Evolutionary conservation across 2,797 vertebrate genomes (phyloP).

Genomic region (Pangasius krempfi): DNA sequence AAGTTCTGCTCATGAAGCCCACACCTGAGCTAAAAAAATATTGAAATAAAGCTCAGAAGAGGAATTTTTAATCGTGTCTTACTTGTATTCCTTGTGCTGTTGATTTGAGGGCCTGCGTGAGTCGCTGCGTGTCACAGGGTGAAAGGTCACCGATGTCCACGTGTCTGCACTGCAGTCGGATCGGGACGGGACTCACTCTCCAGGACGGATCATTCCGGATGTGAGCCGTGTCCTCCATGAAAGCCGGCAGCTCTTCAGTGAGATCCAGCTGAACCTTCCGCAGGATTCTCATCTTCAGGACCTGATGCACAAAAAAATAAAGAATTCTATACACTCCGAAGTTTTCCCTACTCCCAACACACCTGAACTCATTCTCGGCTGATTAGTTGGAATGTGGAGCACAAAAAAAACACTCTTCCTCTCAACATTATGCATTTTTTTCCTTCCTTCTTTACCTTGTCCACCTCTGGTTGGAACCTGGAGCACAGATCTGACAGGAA

Average conservation of each 20-base stretch:
- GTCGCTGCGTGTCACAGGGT: constrained; percentile 73
- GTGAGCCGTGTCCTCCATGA: constrained; percentile 66
- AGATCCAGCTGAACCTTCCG: constrained; percentile 76
- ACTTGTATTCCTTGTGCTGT: constrained; percentile 76
- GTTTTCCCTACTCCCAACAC: neutral
- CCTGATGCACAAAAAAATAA: constrained; percentile 56
- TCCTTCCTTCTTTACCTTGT: constrained; percentile 67
- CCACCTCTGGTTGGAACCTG: constrained; percentile 74
- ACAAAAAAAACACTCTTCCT: too few species aligned
- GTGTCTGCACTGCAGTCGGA: constrained; percentile 74
- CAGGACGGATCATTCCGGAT: constrained; percentile 71
- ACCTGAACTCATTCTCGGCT: too few species aligned
- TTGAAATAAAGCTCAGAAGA: neutral
- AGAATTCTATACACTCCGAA: neutral
- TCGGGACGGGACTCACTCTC: constrained; percentile 75
- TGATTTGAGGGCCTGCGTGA: constrained; percentile 71
- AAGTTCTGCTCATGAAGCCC: neutral
- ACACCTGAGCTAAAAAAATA: neutral
- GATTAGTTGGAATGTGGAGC: too few species aligned
- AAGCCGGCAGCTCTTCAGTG: constrained; percentile 72
- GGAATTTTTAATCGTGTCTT: neutral
- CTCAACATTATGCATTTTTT: neutral
- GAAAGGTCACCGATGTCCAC: constrained; percentile 80
- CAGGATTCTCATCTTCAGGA: constrained; percentile 69
- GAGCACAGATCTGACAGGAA: constrained; percentile 78